Evolutionary conservation across 1,140 invertebrate species (phyloP).

Genomic region (Drosophila ohnishii): DNA sequence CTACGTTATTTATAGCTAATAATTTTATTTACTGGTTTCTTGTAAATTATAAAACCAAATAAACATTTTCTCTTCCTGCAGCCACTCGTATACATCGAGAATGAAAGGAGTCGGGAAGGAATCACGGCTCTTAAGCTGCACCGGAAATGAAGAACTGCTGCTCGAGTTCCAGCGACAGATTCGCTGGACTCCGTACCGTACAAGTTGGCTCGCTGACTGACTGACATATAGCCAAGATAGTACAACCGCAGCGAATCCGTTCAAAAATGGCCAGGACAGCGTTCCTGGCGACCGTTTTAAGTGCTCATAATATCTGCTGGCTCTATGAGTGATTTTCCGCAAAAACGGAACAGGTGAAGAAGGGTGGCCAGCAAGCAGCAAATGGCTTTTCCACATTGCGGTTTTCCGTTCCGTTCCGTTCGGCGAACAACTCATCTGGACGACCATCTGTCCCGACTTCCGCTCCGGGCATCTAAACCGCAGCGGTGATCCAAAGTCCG

Average conservation of each 20-base stretch:
- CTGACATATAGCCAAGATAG: conserved; percentile 46
- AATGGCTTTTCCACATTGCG: conserved; percentile 70
- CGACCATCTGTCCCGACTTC: conserved; percentile 47
- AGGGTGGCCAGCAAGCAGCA: conserved; percentile 39
- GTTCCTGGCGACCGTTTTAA: conserved; percentile 46
- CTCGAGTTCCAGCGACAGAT: conserved; percentile 63
- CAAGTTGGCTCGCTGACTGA: conserved; percentile 20
- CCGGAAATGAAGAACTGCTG: conserved; percentile 79
- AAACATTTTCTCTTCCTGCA: conserved; percentile 6
- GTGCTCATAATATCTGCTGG: conserved; percentile 40
- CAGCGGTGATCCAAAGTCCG: conserved; percentile 51
- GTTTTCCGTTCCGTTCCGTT: conserved; percentile 50
- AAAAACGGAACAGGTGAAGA: conserved; percentile 1
- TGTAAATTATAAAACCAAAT: not conserved
- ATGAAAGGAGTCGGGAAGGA: conserved; percentile 51
- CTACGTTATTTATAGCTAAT: not conserved
- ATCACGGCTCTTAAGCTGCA: conserved; percentile 73
- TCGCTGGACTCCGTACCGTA: conserved; percentile 22
- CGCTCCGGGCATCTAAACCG: conserved; percentile 48
- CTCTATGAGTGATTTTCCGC: conserved; percentile 7
- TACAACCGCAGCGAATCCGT: conserved; percentile 44
- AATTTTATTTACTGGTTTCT: not conserved
- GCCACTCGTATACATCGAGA: not conserved
- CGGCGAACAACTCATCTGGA: conserved; percentile 36
- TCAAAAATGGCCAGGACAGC: conserved; percentile 30